Base-by-base conservation (phyloP, 2,888 invertebrate species). In the Erebia palarica region DNA sequence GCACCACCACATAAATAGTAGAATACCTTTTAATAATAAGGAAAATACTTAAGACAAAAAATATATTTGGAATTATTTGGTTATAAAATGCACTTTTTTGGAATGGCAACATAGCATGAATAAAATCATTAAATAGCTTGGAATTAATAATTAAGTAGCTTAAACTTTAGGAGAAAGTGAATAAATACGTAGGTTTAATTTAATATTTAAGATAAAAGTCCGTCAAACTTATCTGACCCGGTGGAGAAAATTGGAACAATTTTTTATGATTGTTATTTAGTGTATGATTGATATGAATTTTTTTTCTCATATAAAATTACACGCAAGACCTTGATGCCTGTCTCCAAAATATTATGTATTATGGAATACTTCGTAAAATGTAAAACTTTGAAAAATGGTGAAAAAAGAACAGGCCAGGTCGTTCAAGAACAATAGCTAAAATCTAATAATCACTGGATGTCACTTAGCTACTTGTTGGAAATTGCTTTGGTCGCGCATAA, bases 401-500 rank as follows among this genome's bases (percentile, higher is more conserved):
- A 14, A 11, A 58, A 58, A 27, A 59, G n/a, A n/a, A n/a, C n/a
- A n/a, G 14, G 36, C 58, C 36, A 59, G 8, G 42, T 60, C 60
- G 16, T 60, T 44, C 60, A 16, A 16, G 11, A 55, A 53, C 16
- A 53, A 53, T n/a, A 53, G 53, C 16, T n/a, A 14, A 14, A 27
- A 59, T 60, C 16, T 44, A 60, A 44, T 18, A 61, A 49, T 14
- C 53, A 70, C 21, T 57, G 60, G 51, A 47, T 60, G 18, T 65
- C 14, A 61, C 57, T 60, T 63, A 18, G 63, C 44, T 57, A 66
- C 57, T 57, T 68, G 61, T 71, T 73, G 65, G 71, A 70, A 71
- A 65, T 64, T 57, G 27, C 73, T 73, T 73, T 71, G 71, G 73
- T 63, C 53, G 53, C 14, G 7, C 36, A 66, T 13, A 44, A 59